Percentiles rank a stretch among this genome's conserved stretches.
Evolutionary conservation across 2,797 vertebrate species (phyloP).

Genomic region (Pseudochromis fuscus): DNA sequence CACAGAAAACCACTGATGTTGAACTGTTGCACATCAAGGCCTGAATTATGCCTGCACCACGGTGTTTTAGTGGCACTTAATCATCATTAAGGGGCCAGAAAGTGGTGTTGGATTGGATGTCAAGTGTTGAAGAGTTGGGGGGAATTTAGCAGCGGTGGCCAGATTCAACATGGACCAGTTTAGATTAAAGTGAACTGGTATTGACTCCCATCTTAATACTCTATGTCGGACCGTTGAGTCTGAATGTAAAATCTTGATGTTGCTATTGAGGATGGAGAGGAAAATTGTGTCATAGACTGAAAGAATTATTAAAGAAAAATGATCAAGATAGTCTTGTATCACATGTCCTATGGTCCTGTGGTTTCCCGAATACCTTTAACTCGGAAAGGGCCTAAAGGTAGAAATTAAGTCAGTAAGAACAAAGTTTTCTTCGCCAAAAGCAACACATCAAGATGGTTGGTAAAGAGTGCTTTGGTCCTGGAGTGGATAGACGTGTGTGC

Average conservation of each 20-base stretch:
- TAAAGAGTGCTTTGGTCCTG: conserved; percentile 46
- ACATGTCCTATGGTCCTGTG: neutral
- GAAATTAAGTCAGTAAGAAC: conserved; percentile 40
- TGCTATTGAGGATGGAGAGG: neutral
- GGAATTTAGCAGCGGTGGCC: conserved; percentile 22
- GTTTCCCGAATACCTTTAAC: conserved; percentile 41
- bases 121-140: conserved; percentile 24
- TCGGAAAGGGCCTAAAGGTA: conserved; percentile 25
- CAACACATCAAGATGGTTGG: conserved; percentile 54
- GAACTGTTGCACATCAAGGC: conserved; percentile 10
- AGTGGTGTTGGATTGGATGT: conserved; percentile 25
- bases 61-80: conserved; percentile 27
- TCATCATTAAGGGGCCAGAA: conserved; percentile 50
- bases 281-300: neutral
- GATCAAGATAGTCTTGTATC: neutral
- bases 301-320: conserved; percentile 2
- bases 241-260: conserved; percentile 5
- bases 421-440: conserved; percentile 57
- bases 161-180: conserved; percentile 20
- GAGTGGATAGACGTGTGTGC: conserved; percentile 55
- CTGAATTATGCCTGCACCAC: neutral
- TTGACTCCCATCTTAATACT: conserved; percentile 12
- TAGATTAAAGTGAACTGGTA: conserved; percentile 25
- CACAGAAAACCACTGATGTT: conserved; percentile 35
- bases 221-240: conserved; percentile 15